phyloP scores from a whole-genome alignment of 2,888 invertebrate species.

The Heliconius sara region DNA sequence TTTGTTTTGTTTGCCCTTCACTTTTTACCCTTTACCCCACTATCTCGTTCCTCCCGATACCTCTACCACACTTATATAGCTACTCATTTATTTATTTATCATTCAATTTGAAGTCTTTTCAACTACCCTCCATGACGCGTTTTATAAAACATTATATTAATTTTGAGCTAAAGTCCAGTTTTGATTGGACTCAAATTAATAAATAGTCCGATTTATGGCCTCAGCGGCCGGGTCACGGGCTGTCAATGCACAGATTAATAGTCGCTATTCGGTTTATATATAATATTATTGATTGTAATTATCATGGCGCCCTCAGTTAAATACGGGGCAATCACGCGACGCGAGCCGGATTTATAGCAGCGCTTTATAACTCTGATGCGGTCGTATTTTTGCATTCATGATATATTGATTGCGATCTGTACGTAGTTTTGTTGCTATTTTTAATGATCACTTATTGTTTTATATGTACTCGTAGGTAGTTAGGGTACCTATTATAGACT shows the following conservation, averaged over 20 bases:
- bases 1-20: slow-evolving; percentile 73
- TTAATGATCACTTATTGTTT: slow-evolving; percentile 28
- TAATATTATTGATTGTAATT: slow-evolving; percentile 78
- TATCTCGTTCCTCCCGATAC: slow-evolving; percentile 47
- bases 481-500: not conserved
- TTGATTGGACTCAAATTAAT: slow-evolving; percentile 21
- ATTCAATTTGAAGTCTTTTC: slow-evolving; percentile 56
- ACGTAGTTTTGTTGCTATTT: slow-evolving; percentile 31
- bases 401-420: slow-evolving; percentile 46
- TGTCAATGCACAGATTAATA: slow-evolving; percentile 61
- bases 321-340: slow-evolving; percentile 70
- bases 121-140: slow-evolving; percentile 38
- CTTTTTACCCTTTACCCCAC: slow-evolving; percentile 54
- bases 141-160: slow-evolving; percentile 37
- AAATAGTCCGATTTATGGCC: slow-evolving; percentile 36
- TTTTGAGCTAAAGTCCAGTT: slow-evolving; percentile 31
- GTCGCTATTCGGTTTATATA: slow-evolving; percentile 64
- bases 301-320: slow-evolving; percentile 73
- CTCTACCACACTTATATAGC: slow-evolving; percentile 55
- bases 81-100: slow-evolving; percentile 58
- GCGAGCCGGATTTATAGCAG: slow-evolving; percentile 60
- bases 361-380: slow-evolving; percentile 53
- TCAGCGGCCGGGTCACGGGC: slow-evolving; percentile 38
- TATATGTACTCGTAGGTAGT: not conserved
- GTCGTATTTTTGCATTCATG: slow-evolving; percentile 47